Conservation (phyloP, 2,888 invertebrate species). For the Beris chalybata region DNA sequence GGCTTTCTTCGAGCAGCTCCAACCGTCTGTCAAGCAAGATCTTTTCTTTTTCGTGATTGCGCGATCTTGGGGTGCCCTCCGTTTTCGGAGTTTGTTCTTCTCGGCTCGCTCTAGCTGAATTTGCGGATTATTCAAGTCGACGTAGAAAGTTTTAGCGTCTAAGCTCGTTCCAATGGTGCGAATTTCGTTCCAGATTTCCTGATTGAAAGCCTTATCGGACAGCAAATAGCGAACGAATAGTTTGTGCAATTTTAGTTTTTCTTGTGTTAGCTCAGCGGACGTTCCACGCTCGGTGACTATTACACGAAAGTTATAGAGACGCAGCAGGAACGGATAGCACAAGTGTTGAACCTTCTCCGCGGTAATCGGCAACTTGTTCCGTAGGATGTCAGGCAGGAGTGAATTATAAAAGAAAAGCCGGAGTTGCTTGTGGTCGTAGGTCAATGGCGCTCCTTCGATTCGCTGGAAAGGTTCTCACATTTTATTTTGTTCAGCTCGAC, state of each 20-base stretch:
- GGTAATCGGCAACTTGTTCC: neutral
- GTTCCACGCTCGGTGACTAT: neutral
- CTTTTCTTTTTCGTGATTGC: too few species aligned
- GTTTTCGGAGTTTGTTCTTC: neutral
- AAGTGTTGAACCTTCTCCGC: neutral
- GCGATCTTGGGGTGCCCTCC: neutral
- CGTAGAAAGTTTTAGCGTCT: constrained; percentile 2
- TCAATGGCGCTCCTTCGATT: too few species aligned
- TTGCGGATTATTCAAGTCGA: constrained; percentile 26
- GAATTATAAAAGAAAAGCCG: too few species aligned
- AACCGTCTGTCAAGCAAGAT: too few species aligned
- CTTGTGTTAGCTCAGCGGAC: neutral
- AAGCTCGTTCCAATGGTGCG: neutral
- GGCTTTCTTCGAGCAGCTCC: too few species aligned
- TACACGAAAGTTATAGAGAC: neutral
- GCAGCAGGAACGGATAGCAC: constrained; percentile 24
- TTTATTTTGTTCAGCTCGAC: too few species aligned
- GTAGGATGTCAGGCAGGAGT: too few species aligned
- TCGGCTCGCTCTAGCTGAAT: neutral
- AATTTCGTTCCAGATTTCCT: constrained; percentile 11
- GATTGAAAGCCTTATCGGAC: neutral
- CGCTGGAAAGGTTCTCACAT: too few species aligned
- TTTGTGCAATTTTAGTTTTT: constrained; percentile 16
- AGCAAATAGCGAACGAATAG: constrained; percentile 12
- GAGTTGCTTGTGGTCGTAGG: too few species aligned